Evolutionary conservation across 2,888 invertebrate genomes (phyloP).

Genomic region (Aphodius sticticus): DNA sequence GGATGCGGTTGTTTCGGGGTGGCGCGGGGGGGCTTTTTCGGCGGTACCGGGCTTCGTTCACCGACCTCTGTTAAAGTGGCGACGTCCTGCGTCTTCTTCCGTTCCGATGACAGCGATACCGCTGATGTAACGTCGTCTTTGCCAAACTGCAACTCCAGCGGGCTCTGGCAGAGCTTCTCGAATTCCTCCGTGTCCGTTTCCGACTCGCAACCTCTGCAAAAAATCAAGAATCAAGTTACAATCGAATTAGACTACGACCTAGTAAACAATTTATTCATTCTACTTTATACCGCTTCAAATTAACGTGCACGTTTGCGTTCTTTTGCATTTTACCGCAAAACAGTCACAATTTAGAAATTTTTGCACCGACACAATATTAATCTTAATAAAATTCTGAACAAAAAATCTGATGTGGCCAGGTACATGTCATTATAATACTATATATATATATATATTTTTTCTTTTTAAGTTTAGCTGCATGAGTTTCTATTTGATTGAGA

Average conservation of each 20-base stretch:
- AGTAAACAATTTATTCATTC: no score
- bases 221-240: not conserved
- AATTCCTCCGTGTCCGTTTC: constrained; percentile 86
- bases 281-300: no score
- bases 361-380: no score
- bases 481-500: no score
- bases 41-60: constrained; percentile 54
- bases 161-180: constrained; percentile 77
- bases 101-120: constrained; percentile 55
- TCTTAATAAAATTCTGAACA: no score
- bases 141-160: constrained; percentile 59
- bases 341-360: no score
- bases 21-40: constrained; percentile 59
- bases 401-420: no score
- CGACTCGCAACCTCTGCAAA: constrained; percentile 76
- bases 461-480: no score
- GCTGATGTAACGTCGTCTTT: constrained; percentile 50
- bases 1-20: constrained; percentile 46
- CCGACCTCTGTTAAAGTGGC: constrained; percentile 69
- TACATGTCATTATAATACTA: no score
- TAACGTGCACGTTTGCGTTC: no score
- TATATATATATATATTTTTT: no score
- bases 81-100: constrained; percentile 63
- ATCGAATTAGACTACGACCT: constrained; percentile 6
- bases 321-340: no score